Base-by-base conservation (phyloP, 2,113 vertebrate genomes). In the Zosterops pallidus region DNA sequence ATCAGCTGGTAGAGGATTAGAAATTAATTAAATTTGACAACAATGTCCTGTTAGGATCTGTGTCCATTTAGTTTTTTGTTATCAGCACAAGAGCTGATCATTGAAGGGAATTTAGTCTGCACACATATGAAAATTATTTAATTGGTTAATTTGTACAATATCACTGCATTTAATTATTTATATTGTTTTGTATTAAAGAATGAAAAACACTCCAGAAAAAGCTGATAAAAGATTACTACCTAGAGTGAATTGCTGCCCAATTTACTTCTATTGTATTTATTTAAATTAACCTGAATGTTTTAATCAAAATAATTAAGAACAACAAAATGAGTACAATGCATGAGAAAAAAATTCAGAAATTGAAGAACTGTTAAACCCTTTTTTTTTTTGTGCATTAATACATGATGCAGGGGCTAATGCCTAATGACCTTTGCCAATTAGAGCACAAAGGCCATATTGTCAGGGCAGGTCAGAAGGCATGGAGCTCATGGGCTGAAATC, bases 221-320 rank as follows among this genome's bases (percentile, higher is more conserved):
- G 31, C 39, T 89, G 60, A 71, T 52, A 85, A 60, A 93, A 86
- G 41, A 60, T 16, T 17, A 47, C 23, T 64, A 63, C 26, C 62
- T 85, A 41, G 50, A 63, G 35, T 31, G 24, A 52, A 78, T 6
- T 64, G 22, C 18, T 63, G 29, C 12, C 62, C 19, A 12, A 57
- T 47, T 81, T 68, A 39, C 47, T 91, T 77, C 14, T 59, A 63
- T 37, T 82, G 35, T 52, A 68, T 68, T 80, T 77, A 80, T 74
- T 96, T 35, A 96, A 91, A 94, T 94, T 23, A 47, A 90, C 26
- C 19, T 59, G 26, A 67, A 87, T 12, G 74, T 74, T 83, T 87
- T 3, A 31, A 76, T 70, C 14, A 80, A 64, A 96, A 88, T 14
- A 76, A 71, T 69, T 70, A 55, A 14, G 23, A 53, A 86, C 11